A percentile compares a stretch with the other conserved stretches of the same genome.
These are phyloP conservation scores for Pantherophis alleghaniensis DNA, from an alignment of 2,797 vertebrate species.

Conservation along the genomic window DNA sequence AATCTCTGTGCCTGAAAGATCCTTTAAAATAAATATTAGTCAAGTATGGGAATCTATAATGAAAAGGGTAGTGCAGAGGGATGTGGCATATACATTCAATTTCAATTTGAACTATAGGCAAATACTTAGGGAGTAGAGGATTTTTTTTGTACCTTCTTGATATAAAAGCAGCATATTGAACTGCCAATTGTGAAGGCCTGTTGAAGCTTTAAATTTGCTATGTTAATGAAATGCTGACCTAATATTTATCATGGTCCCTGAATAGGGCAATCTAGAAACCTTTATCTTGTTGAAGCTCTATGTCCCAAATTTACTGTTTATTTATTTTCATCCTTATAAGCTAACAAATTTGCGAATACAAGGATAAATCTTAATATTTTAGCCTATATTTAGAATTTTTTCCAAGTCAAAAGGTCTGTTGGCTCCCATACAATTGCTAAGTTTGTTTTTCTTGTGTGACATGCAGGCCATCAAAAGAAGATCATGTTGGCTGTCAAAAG, in stretches of 20 bases:
- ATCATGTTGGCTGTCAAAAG: slow-evolving; percentile 94
- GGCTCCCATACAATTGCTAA: neutral
- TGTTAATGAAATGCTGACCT: neutral
- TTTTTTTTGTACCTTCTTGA: neutral
- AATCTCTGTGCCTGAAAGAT: neutral
- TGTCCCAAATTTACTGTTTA: neutral
- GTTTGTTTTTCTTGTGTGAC: neutral
- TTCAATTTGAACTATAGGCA: neutral
- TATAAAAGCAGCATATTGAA: neutral
- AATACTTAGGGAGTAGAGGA: neutral
- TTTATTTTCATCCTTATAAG: neutral
- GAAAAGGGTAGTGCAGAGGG: neutral
- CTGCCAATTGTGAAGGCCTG: neutral
- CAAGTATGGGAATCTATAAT: neutral
- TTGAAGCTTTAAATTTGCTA: neutral
- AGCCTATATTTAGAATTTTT: neutral
- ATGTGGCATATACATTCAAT: neutral
- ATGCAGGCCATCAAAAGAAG: slow-evolving; percentile 95
- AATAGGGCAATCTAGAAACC: neutral
- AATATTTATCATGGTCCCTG: neutral
- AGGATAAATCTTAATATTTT: neutral
- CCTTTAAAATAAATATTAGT: neutral
- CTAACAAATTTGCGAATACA: neutral
- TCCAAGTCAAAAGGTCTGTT: neutral
- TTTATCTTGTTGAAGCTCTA: neutral